Base-by-base conservation (phyloP, 2,888 invertebrate genomes). In the Latrodectus elegans region DNA sequence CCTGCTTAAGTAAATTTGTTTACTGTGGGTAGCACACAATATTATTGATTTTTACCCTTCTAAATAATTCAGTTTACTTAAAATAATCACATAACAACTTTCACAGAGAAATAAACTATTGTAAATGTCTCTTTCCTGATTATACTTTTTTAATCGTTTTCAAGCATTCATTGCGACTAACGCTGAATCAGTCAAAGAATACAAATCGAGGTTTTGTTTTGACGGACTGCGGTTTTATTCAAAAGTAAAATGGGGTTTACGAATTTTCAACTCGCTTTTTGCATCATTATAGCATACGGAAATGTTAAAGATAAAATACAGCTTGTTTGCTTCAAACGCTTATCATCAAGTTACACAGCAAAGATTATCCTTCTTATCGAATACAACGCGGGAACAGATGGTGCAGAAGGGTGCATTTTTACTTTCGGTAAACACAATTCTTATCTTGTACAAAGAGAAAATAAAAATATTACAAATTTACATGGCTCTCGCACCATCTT, bases 381-480 rank as follows among this genome's bases (percentile, higher is more conserved):
- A 38, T 38, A 38, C 38, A 38, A 38, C 38, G 55, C 65, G 74
- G 22, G 77, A 84, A 84, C 84, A 84, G 84, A 84, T 84, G 84
- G 84, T 78, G 78, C 52, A 77, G 77, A 78, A 84, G 78, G 84
- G 78, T 84, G 72, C 64, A 84, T 84, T 84, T 84, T 84, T 84
- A 78, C 84, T 84, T 84, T 84, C 67, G 68, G 84, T 84, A 78
- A 84, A 84, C 78, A 84, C 49, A 71, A 84, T 78, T 65, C 78
- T 84, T 84, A 84, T 84, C 84, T 53, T 64, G 17, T n/a, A 73
- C 14, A 73, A 78, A 84, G 68, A 78, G 78, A 84, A 84, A 84
- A 84, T 84, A 84, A 84, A 84, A 84, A 84, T 84, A 84, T 78
- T 78, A 73, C 73, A 84, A 84, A 78, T 84, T 84, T 84, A 73